Conservation (phyloP, 2,888 invertebrate species). For the Cataglyphis livida region DNA sequence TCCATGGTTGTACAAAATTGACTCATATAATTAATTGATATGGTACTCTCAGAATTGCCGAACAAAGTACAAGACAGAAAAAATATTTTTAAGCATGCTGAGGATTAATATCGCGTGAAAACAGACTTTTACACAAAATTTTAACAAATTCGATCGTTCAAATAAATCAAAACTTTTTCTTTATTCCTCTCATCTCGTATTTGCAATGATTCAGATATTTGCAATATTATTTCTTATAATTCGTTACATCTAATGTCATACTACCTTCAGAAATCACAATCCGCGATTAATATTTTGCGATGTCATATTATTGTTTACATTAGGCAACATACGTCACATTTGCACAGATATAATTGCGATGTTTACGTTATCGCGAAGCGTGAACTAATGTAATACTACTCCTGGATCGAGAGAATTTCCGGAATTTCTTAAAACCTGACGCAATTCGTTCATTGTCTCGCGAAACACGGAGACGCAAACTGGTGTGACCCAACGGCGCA, state of each 20-base stretch:
- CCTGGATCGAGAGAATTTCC: conserved; percentile 21
- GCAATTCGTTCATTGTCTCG: conserved; percentile 36
- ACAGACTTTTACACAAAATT: conserved; percentile 40
- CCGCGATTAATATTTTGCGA: conserved; percentile 58
- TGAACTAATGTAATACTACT: conserved; percentile 27
- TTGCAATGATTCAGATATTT: neutral
- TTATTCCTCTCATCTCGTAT: neutral
- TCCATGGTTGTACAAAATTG: neutral
- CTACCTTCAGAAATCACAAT: conserved; percentile 7
- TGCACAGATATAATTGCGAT: conserved; percentile 56
- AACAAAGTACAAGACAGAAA: neutral
- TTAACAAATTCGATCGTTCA: conserved; percentile 26
- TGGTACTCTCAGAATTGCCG: neutral
- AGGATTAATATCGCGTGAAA: conserved; percentile 41
- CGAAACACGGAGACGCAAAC: conserved; percentile 24
- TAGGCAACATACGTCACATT: conserved; percentile 32
- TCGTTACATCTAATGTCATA: neutral
- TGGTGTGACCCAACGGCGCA: conserved; percentile 36
- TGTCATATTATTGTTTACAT: conserved; percentile 34
- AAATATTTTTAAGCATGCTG: conserved; percentile 1
- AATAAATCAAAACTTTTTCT: neutral
- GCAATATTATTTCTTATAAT: neutral
- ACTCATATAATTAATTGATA: conserved; percentile 30
- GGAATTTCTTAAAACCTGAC: conserved; percentile 38
- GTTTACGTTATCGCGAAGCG: conserved; percentile 26